phyloP scores from a whole-genome alignment of 2,113 vertebrate species.

The Xiphophorus maculatus region DNA sequence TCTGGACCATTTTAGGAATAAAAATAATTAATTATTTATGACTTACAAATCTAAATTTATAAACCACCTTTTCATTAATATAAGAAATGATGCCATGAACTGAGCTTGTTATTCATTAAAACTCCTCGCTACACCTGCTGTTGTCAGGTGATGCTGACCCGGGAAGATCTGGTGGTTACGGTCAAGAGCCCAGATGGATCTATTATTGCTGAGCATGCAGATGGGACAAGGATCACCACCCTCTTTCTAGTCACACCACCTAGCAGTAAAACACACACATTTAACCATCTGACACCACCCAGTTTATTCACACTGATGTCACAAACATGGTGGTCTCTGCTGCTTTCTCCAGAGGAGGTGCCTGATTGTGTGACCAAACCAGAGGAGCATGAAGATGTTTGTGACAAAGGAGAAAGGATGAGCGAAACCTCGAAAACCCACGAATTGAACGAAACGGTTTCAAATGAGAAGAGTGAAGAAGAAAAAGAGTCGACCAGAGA shows the following conservation, averaged over 20 bases:
- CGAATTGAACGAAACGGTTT: not conserved
- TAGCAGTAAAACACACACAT: not conserved
- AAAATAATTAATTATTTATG: no score
- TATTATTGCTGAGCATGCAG: conserved; percentile 87
- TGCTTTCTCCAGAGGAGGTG: conserved; percentile 39
- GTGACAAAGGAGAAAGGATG: not conserved
- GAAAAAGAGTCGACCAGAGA: conserved; percentile 59
- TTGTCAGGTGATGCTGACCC: conserved; percentile 85
- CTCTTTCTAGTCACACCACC: conserved; percentile 76
- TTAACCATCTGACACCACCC: not conserved
- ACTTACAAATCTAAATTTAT: no score
- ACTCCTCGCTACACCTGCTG: not conserved
- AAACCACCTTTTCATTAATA: not conserved
- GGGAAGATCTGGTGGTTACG: conserved; percentile 87
- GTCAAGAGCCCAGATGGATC: conserved; percentile 81
- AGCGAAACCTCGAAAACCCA: not conserved
- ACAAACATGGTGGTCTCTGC: not conserved
- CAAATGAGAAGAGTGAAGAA: conserved; percentile 24
- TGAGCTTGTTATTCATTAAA: not conserved
- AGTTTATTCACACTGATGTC: not conserved
- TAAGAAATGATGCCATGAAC: not conserved
- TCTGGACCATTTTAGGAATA: no score
- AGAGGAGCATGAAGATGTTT: not conserved
- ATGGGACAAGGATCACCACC: conserved; percentile 91
- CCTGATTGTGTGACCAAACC: conserved; percentile 12